A percentile compares a stretch with the other conserved stretches of the same genome.
These are phyloP conservation scores for Lichenostomus cassidix DNA, from an alignment of 2,113 vertebrate genomes.

Conservation along the genomic window DNA sequence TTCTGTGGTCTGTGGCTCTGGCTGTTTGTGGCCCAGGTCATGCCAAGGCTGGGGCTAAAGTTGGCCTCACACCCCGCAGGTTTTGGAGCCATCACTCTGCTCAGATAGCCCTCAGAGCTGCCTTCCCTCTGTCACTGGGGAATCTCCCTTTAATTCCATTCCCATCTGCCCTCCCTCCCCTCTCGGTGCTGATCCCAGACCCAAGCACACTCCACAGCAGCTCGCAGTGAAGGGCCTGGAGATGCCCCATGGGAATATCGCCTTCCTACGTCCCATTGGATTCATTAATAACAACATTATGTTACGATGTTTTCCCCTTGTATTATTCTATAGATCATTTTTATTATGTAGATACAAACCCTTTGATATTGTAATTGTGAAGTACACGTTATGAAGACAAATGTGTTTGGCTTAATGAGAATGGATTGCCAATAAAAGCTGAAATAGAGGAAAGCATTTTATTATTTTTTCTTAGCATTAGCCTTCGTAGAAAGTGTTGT, in stretches of 20 bases:
- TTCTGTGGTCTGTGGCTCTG: background rate
- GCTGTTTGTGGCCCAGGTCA: background rate
- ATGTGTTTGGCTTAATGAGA: conserved; percentile 74
- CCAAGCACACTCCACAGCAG: background rate
- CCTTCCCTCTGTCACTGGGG: background rate
- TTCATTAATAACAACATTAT: conserved; percentile 66
- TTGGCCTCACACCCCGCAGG: rapidly evolving
- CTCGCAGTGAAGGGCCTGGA: background rate
- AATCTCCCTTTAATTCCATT: background rate
- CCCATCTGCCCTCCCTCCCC: background rate
- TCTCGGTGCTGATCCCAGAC: background rate
- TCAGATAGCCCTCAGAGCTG: background rate
- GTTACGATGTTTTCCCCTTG: conserved; percentile 60
- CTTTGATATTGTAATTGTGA: conserved; percentile 79
- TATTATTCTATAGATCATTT: conserved; percentile 70
- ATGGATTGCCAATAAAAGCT: conserved; percentile 76
- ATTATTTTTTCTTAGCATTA: conserved; percentile 27
- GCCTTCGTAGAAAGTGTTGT: background rate
- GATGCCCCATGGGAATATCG: background rate
- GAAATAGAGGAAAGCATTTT: conserved; percentile 53
- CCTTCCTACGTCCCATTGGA: conserved; percentile 25
- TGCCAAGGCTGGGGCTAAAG: background rate
- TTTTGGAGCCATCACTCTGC: rapidly evolving
- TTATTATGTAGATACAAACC: conserved; percentile 75
- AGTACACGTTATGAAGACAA: conserved; percentile 77